These are phyloP conservation scores for Oscheius myriophilus DNA, from an alignment of 2,888 invertebrate species.

Conservation along the genomic window DNA sequence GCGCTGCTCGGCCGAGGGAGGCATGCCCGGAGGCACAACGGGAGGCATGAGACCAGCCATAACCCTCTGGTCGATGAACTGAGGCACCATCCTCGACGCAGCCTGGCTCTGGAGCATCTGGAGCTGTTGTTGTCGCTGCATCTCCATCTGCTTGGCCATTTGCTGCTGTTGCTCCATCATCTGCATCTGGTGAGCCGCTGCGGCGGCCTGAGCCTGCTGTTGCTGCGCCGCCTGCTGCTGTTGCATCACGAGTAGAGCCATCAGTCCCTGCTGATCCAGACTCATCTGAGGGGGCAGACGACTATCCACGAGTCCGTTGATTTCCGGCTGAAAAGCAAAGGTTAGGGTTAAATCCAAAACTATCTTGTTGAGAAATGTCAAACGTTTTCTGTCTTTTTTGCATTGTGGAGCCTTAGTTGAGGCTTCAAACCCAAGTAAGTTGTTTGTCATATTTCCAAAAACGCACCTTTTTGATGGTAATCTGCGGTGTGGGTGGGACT, in stretches of 20 bases:
- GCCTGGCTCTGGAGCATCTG: slow-evolving; percentile 9
- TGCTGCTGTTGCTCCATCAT: slow-evolving; percentile 22
- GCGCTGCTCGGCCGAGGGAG: background rate
- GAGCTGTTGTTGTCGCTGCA: slow-evolving; percentile 24
- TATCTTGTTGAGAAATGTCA: no score
- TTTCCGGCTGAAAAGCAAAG: slow-evolving; percentile 9
- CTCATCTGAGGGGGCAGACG: background rate
- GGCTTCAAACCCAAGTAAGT: no score
- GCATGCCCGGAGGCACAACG: background rate
- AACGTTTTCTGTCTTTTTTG: no score
- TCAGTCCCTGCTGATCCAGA: slow-evolving; percentile 7
- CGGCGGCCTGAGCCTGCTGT: slow-evolving; percentile 28
- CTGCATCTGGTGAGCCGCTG: slow-evolving; percentile 16
- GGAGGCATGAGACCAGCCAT: slow-evolving; percentile 5
- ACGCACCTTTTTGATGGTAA: slow-evolving; percentile 19
- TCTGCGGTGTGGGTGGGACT: slow-evolving; percentile 11
- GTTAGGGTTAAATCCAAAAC: background rate
- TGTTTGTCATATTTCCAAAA: no score
- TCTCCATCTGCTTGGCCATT: slow-evolving; percentile 26
- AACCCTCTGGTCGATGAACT: slow-evolving; percentile 21
- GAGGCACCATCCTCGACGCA: background rate
- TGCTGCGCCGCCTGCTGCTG: slow-evolving; percentile 24
- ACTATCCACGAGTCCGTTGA: slow-evolving; percentile 20
- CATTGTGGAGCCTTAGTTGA: no score
- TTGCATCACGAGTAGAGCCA: slow-evolving; percentile 7